Conservation (phyloP, 2,888 invertebrate species). For the Leptopterna dolabrata region DNA sequence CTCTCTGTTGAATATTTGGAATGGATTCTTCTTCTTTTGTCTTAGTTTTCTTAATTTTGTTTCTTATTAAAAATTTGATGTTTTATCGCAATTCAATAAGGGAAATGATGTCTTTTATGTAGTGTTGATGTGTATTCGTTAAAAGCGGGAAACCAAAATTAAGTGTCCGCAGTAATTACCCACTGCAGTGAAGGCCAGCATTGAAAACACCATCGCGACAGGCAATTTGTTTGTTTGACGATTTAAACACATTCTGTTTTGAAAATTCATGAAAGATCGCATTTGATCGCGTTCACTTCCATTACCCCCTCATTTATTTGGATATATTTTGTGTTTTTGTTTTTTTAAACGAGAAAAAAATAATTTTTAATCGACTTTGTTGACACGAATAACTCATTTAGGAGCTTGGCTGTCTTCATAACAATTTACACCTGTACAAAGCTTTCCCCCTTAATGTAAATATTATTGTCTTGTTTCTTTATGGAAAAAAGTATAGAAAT, state of each 20-base stretch:
- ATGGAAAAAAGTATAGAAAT: slow-evolving; percentile 8
- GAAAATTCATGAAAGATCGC: background rate
- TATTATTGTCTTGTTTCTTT: slow-evolving; percentile 46
- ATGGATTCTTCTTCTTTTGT: background rate
- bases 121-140: slow-evolving; percentile 35
- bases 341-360: background rate
- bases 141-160: background rate
- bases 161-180: background rate
- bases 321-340: background rate
- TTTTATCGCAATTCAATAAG: background rate
- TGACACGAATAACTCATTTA: slow-evolving; percentile 22
- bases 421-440: slow-evolving; percentile 50
- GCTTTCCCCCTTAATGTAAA: slow-evolving; percentile 51
- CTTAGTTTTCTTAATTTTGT: background rate
- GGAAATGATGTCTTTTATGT: slow-evolving; percentile 10
- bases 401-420: slow-evolving; percentile 40
- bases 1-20: slow-evolving; percentile 28
- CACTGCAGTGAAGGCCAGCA: background rate
- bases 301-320: background rate
- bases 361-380: background rate
- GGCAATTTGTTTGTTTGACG: background rate
- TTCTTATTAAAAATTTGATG: background rate
- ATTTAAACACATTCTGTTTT: background rate
- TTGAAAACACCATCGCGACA: background rate
- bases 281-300: background rate